These are phyloP conservation scores for Maccullochella peelii DNA, from an alignment of 2,113 vertebrate species.

Conservation along the genomic window DNA sequence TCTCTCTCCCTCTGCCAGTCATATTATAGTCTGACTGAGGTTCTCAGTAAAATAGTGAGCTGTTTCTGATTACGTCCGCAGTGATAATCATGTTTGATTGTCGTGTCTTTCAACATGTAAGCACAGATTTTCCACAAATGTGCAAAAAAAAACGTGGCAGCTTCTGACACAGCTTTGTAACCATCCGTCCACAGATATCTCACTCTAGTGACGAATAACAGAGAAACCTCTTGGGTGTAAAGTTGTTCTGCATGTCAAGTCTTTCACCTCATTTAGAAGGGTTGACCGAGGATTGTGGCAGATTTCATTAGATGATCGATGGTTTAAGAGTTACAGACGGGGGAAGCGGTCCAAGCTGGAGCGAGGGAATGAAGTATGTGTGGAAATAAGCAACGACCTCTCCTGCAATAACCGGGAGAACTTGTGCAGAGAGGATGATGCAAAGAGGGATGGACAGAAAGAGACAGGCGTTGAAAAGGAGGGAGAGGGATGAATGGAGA, in stretches of 20 bases:
- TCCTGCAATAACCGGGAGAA: not conserved
- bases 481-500: slow-evolving; percentile 59
- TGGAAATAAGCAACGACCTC: slow-evolving; percentile 15
- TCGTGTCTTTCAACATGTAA: slow-evolving; percentile 34
- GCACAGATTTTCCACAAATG: slow-evolving; percentile 28
- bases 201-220: not conserved
- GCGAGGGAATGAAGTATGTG: not conserved
- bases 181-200: not conserved
- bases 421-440: slow-evolving; percentile 53
- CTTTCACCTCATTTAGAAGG: slow-evolving; percentile 20
- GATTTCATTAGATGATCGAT: slow-evolving; percentile 44
- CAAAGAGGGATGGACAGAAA: slow-evolving; percentile 59
- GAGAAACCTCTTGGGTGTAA: not conserved
- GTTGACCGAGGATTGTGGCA: slow-evolving; percentile 21
- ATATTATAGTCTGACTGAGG: not conserved
- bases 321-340: not conserved
- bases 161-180: not conserved
- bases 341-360: not conserved
- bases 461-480: slow-evolving; percentile 69
- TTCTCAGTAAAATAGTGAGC: slow-evolving; percentile 14
- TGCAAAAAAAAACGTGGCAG: too few species aligned
- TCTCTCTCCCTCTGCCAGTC: not conserved
- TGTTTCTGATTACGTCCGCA: slow-evolving; percentile 32
- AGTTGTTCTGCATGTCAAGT: not conserved
- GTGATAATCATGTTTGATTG: slow-evolving; percentile 35